Conservation (phyloP, 92 coral and sea anemone species). For the Actinostola sp. region DNA sequence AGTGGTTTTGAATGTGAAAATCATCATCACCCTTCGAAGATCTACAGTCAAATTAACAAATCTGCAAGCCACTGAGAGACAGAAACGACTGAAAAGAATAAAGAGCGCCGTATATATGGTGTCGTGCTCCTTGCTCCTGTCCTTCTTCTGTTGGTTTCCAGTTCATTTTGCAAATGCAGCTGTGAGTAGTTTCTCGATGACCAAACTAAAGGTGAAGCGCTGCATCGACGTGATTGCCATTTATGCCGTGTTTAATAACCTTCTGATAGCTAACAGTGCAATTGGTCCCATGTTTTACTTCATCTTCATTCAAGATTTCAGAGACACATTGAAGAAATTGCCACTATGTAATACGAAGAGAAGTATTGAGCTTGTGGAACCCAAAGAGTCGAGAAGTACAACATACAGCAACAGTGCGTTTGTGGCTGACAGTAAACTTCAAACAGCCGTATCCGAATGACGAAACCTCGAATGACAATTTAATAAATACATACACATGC, state of each 20-base stretch:
- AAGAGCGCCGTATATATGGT: conserved; percentile 14
- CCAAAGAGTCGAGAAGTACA: no score
- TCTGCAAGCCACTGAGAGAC: neutral
- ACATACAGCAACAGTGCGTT: no score
- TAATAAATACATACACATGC: no score
- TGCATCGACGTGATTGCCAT: neutral
- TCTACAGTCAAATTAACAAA: neutral
- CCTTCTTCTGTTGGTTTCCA: conserved; percentile 3
- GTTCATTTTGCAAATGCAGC: neutral
- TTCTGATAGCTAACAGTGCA: conserved; percentile 13
- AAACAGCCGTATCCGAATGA: no score
- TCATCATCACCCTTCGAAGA: neutral
- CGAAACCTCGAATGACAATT: no score
- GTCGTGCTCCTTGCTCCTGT: neutral
- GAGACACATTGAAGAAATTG: neutral
- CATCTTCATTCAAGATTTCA: conserved; percentile 14
- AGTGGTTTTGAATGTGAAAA: conserved; percentile 1
- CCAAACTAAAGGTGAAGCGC: no score
- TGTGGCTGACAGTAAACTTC: no score
- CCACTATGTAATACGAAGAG: no score
- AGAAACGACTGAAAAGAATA: neutral
- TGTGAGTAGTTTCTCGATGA: neutral
- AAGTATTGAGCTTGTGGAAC: no score
- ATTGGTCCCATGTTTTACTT: conserved; percentile 11
- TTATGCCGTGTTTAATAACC: neutral